Evolutionary conservation across 2,797 vertebrate genomes (phyloP), one percentile per base, ranked within the genome.

Genomic region (Hephaestus fuliginosus): DNA sequence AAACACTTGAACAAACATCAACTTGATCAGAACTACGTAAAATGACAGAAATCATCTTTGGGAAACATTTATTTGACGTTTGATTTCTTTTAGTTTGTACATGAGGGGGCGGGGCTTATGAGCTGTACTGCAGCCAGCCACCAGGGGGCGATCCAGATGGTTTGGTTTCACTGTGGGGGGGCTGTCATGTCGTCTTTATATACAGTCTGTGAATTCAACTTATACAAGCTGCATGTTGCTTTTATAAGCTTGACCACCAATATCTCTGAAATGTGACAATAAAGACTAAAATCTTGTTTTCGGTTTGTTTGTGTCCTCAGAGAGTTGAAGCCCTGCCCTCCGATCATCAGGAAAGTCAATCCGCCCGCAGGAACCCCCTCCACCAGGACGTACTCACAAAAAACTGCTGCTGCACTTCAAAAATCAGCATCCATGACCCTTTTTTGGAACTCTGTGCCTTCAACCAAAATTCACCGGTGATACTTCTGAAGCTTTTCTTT

Each of bases 391-490:
- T 33, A 62, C 30, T 13, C 11, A 3, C 28, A 10, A 41, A 5
- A 52, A 56, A 58, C 83, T 74, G 74, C 78, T 76, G 84, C 84
- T 83, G 83, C 77, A 49, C 78, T 76, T 60, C 67, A 74, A 53
- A 62, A 71, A 70, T 52, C 65, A 76, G 66, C 83, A 76, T 80
- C 81, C 61, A 28, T 70, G 46, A 49, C 82, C 79, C 58, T 63
- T 76, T 76, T 72, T 75, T 81, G 78, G 68, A 93, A 91, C 87
- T 82, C 91, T 92, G 95, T 95, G 95, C 95, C 95, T 96, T 96
- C 79, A 81, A 92, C 74, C 89, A 90, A 87, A 70, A 72, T 76
- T 91, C 86, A 86, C 84, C 89, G 39, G 82, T 89, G 87, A 88
- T 61, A 74, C 80, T 90, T 86, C 74, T 65, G 62, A 76, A 81